Evolutionary conservation across 1,140 invertebrate genomes (phyloP).

Genomic region (Halictus rubicundus): DNA sequence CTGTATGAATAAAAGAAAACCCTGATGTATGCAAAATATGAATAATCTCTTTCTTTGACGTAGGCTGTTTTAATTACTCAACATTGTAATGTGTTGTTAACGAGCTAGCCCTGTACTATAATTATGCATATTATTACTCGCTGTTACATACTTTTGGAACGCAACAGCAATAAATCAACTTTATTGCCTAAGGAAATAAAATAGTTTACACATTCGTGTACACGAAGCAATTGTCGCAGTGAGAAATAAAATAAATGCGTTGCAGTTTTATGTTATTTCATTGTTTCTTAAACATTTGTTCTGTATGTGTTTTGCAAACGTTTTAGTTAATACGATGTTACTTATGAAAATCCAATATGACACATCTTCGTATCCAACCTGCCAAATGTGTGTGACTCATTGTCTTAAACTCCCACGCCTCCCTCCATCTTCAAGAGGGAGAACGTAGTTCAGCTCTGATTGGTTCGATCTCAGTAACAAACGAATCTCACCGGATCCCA

Average conservation of each 20-base stretch:
- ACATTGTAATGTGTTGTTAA: neutral
- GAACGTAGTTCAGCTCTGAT: slow-evolving; percentile 10
- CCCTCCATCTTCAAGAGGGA: slow-evolving; percentile 14
- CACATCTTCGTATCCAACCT: neutral
- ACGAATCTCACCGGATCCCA: neutral
- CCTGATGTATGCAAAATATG: neutral
- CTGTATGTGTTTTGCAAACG: too few relatives aligned
- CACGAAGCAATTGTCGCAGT: too few relatives aligned
- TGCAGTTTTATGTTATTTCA: too few relatives aligned
- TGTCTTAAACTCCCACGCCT: slow-evolving; percentile 6
- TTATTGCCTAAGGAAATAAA: neutral
- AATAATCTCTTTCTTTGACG: neutral
- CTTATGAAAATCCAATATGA: too few relatives aligned
- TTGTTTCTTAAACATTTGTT: too few relatives aligned
- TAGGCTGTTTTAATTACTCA: neutral
- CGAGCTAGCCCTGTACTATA: too few relatives aligned
- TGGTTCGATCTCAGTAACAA: slow-evolving; percentile 11
- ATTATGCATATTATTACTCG: neutral
- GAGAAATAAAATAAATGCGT: too few relatives aligned
- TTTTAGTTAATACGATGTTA: too few relatives aligned
- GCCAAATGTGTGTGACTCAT: slow-evolving; percentile 34
- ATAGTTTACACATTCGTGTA: too few relatives aligned
- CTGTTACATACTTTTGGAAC: neutral
- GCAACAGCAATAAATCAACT: neutral
- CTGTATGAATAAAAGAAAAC: neutral